phyloP scores from a whole-genome alignment of 1,140 invertebrate genomes.

The Lanistes nyassanus region DNA sequence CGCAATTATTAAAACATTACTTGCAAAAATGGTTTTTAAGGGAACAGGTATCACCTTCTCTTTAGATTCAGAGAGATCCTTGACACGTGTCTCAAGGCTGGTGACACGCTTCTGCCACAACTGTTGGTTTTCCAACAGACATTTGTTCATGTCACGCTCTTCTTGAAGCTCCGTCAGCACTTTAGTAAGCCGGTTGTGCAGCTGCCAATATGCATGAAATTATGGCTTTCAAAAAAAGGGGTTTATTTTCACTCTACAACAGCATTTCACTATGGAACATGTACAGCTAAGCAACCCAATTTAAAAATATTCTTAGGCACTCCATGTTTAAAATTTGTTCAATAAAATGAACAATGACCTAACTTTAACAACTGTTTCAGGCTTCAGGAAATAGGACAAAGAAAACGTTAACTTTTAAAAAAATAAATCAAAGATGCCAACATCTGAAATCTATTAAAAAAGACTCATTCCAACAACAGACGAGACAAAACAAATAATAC shows the following conservation, averaged over 20 bases:
- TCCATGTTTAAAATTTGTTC: too few species aligned
- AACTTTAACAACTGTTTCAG: too few species aligned
- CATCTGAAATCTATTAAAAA: neutral
- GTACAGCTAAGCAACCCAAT: neutral
- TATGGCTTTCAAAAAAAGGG: too few species aligned
- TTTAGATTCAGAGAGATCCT: conserved; percentile 58
- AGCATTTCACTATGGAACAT: too few species aligned
- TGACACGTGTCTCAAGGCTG: conserved; percentile 70
- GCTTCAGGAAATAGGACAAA: too few species aligned
- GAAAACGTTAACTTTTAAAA: too few species aligned
- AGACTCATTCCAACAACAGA: neutral
- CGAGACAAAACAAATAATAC: neutral
- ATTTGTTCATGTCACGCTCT: conserved; percentile 81
- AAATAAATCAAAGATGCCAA: neutral
- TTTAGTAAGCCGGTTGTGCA: conserved; percentile 48
- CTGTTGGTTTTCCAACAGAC: conserved; percentile 81
- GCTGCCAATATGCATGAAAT: conserved; percentile 29
- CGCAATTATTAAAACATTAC: too few species aligned
- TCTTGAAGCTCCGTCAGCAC: conserved; percentile 76
- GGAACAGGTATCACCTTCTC: conserved; percentile 67
- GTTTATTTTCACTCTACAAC: too few species aligned
- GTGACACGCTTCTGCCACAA: conserved; percentile 79
- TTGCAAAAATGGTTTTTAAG: too few species aligned
- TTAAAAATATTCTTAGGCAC: too few species aligned
- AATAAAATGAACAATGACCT: too few species aligned